Percentiles rank a stretch among this genome's conserved stretches.
Evolutionary conservation across 2,113 vertebrate genomes (phyloP).

Genomic region (Oreochromis tanganicae): DNA sequence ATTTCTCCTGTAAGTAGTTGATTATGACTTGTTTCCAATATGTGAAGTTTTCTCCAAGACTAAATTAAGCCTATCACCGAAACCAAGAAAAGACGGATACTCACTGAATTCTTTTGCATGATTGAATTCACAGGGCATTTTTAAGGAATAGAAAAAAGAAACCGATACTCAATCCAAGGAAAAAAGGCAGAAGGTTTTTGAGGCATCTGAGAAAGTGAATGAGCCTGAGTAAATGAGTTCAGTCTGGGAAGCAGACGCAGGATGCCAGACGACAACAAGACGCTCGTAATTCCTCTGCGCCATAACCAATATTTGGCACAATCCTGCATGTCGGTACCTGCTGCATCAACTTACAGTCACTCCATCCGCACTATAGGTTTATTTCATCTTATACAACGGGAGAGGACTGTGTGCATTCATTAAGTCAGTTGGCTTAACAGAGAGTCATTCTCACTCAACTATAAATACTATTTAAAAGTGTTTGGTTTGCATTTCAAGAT

Average conservation of each 20-base stretch:
- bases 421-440: not conserved
- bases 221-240: conserved; percentile 7
- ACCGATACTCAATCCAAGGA: not conserved
- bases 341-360: not conserved
- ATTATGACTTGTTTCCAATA: not conserved
- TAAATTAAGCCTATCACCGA: not conserved
- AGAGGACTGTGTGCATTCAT: not conserved
- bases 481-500: conserved; percentile 42
- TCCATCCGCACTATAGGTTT: not conserved
- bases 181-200: not conserved
- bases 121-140: not conserved
- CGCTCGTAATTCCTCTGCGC: not conserved
- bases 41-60: not conserved
- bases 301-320: conserved; percentile 33
- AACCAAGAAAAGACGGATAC: not conserved
- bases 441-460: conserved; percentile 4
- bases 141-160: not conserved
- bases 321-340: conserved; percentile 17
- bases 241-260: not conserved
- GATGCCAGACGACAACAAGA: conserved; percentile 22
- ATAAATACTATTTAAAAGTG: conserved; percentile 59
- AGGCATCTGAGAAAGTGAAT: conserved; percentile 28
- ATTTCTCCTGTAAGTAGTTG: not conserved
- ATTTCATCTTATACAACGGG: conserved; percentile 2
- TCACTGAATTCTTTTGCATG: not conserved